Evolutionary conservation across 2,797 vertebrate genomes (phyloP), one percentile per base, ranked within the genome.

Genomic region (Danio aesculapii): DNA sequence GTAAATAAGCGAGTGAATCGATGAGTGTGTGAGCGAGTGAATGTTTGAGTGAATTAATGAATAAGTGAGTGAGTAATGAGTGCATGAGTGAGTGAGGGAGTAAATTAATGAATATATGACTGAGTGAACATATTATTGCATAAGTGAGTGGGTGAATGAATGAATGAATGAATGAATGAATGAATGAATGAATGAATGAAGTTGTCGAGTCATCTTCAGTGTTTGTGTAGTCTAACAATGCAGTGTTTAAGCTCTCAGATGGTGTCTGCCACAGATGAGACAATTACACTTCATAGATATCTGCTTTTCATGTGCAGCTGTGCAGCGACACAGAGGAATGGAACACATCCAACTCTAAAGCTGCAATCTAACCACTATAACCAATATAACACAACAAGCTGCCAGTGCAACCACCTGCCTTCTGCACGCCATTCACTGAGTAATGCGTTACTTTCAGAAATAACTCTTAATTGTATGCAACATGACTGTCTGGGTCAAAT

Each of bases 191-290:
- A 30, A 30, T 30, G 30, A 30, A 30, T 30, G 30, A 30, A n/a
- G n/a, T n/a, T n/a, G n/a, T n/a, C n/a, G n/a, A n/a, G n/a, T n/a
- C n/a, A n/a, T n/a, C n/a, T n/a, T 30, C 53, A 46, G 5, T 16
- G 41, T 57, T 17, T 58, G 4, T 41, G 30, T 17, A 70, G 68
- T 70, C 9, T 41, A 53, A 41, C 68, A 70, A n/a, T 17, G 67
- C 49, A 12, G 16, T 55, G 68, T 55, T 70, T 55, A 70, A 43
- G 14, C 9, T 12, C 30, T 70, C 50, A 70, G 49, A 70, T 53
- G 50, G 9, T 17, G 19, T 61, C 58, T 61, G 68, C 30, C 30
- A 70, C 68, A 70, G 68, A 70, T 17, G 41, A 52, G 68, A 70
- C 30, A 53, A n/a, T n/a, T 50, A 52, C 14, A 52, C 67, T 69